Evolutionary conservation across 2,113 vertebrate species (phyloP), one percentile per base, ranked within the genome.

Genomic region (Oncorhynchus nerka): DNA sequence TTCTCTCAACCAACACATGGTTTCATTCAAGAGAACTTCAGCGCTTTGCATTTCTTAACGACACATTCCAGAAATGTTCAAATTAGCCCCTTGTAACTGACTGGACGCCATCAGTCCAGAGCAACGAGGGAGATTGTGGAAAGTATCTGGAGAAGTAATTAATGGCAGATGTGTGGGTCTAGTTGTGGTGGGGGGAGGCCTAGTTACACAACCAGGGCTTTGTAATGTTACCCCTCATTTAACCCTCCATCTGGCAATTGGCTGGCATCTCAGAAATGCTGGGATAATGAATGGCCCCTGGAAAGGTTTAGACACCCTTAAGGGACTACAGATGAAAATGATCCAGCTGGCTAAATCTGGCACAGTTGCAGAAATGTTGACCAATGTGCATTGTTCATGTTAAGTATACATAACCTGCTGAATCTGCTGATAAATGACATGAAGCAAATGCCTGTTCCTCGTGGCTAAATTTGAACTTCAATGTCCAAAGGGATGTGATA

Each of bases 101-200:
- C 69, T 67, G 57, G 76, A 79, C 57, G 75, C 83, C 30, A 71
- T 72, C 48, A 16, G 19, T 62, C 20, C 59, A 65, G 73, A 55
- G 64, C 80, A 75, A 73, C n/a, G 20, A 66, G 64, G 20, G 57
- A 79, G 71, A 82, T 83, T 79, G 82, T 69, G 69, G 71, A 80
- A 86, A 81, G 77, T 75, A 84, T 82, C 71, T 81, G 73, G 64
- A 76, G 16, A 0, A 30, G 51, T 84, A 89, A 92, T 91, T 76
- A 82, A 76, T 81, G 78, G 77, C 88, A 91, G 87, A 91, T 90
- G 87, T 81, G 77, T 66, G 78, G 76, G 64, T 84, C 73, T 48
- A 34, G 70, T 55, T 55, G 51, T 73, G 65, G 51, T 32, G 22
- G 39, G 57, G 59, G 34, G 22, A 30, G 64, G 77, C 76, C 73